These are phyloP conservation scores for Salminus brasiliensis DNA, from an alignment of 2,113 vertebrate genomes.

Conservation along the genomic window DNA sequence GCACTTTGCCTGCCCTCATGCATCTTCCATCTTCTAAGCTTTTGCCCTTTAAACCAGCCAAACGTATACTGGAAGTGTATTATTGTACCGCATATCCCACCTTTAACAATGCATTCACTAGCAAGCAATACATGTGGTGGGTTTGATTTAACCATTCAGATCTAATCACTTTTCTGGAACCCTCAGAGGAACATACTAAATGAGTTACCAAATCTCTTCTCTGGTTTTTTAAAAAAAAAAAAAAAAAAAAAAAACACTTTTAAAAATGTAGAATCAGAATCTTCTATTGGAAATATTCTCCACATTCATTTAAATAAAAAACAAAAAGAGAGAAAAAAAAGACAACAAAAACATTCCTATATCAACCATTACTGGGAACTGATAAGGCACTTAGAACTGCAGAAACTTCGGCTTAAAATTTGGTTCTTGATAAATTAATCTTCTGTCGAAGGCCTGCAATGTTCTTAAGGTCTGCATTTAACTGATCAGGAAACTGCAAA, in stretches of 20 bases:
- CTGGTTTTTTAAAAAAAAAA: too few relatives aligned
- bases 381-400: slow-evolving; percentile 49
- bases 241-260: too few relatives aligned
- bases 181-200: background rate
- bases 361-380: slow-evolving; percentile 26
- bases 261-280: slow-evolving; percentile 8
- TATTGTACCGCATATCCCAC: slow-evolving; percentile 13
- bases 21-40: slow-evolving; percentile 6
- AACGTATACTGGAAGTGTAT: too few relatives aligned
- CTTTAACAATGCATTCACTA: slow-evolving; percentile 14
- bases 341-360: slow-evolving; percentile 12
- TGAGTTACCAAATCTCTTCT: background rate
- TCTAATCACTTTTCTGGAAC: background rate
- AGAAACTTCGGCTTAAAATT: slow-evolving; percentile 39
- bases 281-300: background rate
- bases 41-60: background rate
- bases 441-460: slow-evolving; percentile 8
- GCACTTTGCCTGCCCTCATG: slow-evolving; percentile 34
- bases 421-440: background rate
- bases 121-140: background rate
- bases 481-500: slow-evolving; percentile 90
- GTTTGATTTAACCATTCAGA: background rate
- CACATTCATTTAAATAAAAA: slow-evolving; percentile 21
- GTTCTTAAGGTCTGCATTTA: slow-evolving; percentile 66
- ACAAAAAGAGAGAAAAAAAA: slow-evolving; percentile 7